Base-by-base conservation (phyloP, 1,140 invertebrate species). In the Pseudomyrmex dendroicus region DNA sequence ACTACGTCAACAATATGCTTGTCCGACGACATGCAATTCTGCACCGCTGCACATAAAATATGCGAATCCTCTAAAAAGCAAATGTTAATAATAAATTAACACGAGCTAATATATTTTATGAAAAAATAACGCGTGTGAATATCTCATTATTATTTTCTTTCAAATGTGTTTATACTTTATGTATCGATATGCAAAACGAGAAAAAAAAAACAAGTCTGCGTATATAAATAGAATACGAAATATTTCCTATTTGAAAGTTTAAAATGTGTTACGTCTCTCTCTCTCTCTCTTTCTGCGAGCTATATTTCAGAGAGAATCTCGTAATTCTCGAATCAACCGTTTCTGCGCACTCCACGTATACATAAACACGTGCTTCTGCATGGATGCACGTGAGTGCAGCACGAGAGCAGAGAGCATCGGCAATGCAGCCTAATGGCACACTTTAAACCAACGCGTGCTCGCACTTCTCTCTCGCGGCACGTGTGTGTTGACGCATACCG, bases 391-490 rank as follows among this genome's bases (percentile, higher is more conserved):
- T 46, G 64, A 35, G 57, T 54, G 84, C 46, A 54, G 17, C 52
- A 57, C 56, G 66, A 25, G 56, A 59, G 22, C 82, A 77, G 62
- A 83, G 48, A 76, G 59, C 61, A 83, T 83, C 62, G 44, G 72
- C 72, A 48, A 52, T 64, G 59, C 67, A 59, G 68, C 56, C 76
- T 66, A 83, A 86, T 86, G 70, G 68, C 46, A 68, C 70, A 82
- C 70, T 88, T 80, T 35, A 72, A 54, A 73, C 57, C 46, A 73
- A 87, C 73, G 54, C 85, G 52, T 62, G 73, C 82, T 87, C 22
- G 22, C 86, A 56, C 74, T 54, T 63, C 25, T 44, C 54, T 64
- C 56, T 76, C 82, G 52, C 50, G 22, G 17, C 68, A 67, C 64
- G 63, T 56, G 17, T 70, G 22, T 13, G 46, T 46, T 22, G 13